These are phyloP conservation scores for Platynereis dumerilii DNA, from an alignment of 2,888 invertebrate genomes.

Conservation along the genomic window DNA sequence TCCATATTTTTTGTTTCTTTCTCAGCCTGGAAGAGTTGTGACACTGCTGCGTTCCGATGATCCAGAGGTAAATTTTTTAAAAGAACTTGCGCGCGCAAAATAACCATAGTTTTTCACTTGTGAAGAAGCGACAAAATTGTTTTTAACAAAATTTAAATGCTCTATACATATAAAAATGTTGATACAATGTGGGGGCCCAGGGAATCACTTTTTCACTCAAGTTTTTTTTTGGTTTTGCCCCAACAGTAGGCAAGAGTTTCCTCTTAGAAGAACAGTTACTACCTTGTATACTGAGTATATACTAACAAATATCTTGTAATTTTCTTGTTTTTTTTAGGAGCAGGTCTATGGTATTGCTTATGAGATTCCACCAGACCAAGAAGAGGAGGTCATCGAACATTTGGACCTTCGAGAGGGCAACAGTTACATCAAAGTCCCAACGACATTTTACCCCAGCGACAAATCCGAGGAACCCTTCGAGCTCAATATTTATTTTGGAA, in stretches of 20 bases:
- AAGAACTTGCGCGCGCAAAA: no score
- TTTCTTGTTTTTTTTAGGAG: conserved; percentile 63
- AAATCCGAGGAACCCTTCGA: conserved; percentile 67
- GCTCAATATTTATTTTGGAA: conserved; percentile 82
- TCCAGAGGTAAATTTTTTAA: conserved; percentile 78
- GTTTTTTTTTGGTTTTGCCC: no score
- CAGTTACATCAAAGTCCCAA: conserved; percentile 79
- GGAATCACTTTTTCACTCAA: no score
- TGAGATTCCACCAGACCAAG: conserved; percentile 76
- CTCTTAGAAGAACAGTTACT: no score
- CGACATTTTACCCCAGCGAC: conserved; percentile 75
- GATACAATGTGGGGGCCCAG: no score
- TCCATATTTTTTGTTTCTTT: not conserved
- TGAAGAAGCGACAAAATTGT: no score
- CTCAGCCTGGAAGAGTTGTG: conserved; percentile 89
- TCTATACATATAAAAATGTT: no score
- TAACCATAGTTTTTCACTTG: no score
- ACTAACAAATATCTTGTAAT: no score
- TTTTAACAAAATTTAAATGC: no score
- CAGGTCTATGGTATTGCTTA: conserved; percentile 94
- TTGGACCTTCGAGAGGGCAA: conserved; percentile 91
- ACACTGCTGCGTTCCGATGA: conserved; percentile 74
- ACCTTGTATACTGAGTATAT: no score
- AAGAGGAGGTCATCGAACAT: conserved; percentile 74
- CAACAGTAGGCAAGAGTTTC: no score